Evolutionary conservation across 2,888 invertebrate genomes (phyloP).

Genomic region (Thereva unica): DNA sequence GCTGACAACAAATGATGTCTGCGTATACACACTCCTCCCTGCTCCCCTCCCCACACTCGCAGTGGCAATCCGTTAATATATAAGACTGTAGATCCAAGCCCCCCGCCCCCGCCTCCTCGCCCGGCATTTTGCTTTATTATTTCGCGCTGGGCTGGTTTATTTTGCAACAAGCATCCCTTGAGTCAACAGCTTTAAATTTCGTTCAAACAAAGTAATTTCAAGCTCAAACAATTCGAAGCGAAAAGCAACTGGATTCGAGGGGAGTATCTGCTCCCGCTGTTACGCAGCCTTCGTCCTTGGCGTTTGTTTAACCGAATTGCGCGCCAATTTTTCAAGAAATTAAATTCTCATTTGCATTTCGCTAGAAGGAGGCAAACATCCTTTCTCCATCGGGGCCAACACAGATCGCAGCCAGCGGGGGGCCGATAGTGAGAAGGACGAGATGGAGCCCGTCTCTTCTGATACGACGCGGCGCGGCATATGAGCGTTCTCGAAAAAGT

Average conservation of each 20-base stretch:
- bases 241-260: slow-evolving; percentile 13
- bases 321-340: slow-evolving; percentile 40
- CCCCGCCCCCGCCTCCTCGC: not conserved
- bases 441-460: too few relatives aligned
- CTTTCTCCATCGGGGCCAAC: not conserved
- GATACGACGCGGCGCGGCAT: too few relatives aligned
- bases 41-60: too few relatives aligned
- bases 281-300: not conserved
- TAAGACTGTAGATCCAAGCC: slow-evolving; percentile 20
- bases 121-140: slow-evolving; percentile 38
- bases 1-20: too few relatives aligned
- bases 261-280: not conserved
- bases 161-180: slow-evolving; percentile 37
- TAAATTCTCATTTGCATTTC: slow-evolving; percentile 41
- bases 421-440: too few relatives aligned
- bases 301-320: slow-evolving; percentile 38
- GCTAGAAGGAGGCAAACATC: not conserved
- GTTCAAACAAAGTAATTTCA: slow-evolving; percentile 39
- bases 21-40: too few relatives aligned
- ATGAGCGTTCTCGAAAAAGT: too few relatives aligned
- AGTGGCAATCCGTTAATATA: too few relatives aligned
- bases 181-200: slow-evolving; percentile 40
- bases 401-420: too few relatives aligned
- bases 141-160: slow-evolving; percentile 32
- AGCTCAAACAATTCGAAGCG: slow-evolving; percentile 38